Conservation (phyloP, 2,797 vertebrate species). For the Sarcophilus harrisii region DNA sequence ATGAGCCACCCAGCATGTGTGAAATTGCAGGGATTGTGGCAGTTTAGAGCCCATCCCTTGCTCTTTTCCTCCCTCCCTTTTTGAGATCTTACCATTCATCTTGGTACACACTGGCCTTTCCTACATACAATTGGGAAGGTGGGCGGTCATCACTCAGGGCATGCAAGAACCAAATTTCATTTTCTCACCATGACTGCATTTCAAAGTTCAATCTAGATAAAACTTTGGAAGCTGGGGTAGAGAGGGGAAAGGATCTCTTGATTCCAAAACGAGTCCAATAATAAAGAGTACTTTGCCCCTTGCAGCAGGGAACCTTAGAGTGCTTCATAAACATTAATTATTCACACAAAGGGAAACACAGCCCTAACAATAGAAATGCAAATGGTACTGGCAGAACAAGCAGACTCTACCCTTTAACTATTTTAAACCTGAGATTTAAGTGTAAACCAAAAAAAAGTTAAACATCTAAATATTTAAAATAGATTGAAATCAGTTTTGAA, state of each 20-base stretch:
- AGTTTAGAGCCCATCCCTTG: not conserved
- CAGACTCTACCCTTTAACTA: not conserved
- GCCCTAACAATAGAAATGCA: constrained; percentile 29
- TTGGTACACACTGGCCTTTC: not conserved
- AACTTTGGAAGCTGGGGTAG: constrained; percentile 16
- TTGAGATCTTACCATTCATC: not conserved
- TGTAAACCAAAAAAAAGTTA: not conserved
- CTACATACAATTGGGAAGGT: not conserved
- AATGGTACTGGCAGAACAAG: constrained; percentile 15
- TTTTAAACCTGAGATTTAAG: constrained; percentile 1
- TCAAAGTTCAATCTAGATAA: constrained; percentile 33
- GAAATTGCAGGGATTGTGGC: not conserved
- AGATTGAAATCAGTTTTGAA: constrained; percentile 46
- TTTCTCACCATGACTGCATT: not conserved
- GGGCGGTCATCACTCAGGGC: not conserved
- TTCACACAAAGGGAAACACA: constrained; percentile 35
- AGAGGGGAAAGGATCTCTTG: constrained; percentile 36
- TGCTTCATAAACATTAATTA: not conserved
- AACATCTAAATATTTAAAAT: constrained; percentile 26
- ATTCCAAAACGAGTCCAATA: constrained; percentile 44
- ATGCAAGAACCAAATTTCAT: not conserved
- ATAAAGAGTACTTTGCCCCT: not conserved
- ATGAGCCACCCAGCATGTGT: not conserved
- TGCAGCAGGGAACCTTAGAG: not conserved
- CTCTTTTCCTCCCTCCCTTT: not conserved